A percentile compares a stretch with the other conserved stretches of the same genome.
Evolutionary conservation across 2,113 vertebrate genomes (phyloP).

Genomic region (Mobula birostris): DNA sequence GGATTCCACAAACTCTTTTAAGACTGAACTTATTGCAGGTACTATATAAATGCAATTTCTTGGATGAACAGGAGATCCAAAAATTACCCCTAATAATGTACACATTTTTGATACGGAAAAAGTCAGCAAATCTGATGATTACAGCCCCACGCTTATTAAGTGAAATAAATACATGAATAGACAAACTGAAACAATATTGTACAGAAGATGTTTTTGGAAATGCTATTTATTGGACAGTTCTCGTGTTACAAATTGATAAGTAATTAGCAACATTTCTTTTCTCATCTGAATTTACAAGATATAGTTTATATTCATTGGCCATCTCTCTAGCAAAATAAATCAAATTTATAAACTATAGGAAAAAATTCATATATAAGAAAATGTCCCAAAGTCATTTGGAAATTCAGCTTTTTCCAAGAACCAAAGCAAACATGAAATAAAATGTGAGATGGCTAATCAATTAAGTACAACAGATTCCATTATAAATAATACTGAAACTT

Average conservation of each 20-base stretch:
- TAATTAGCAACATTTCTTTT: slow-evolving; percentile 27
- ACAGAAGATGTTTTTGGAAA: not conserved
- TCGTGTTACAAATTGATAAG: not conserved
- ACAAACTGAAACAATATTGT: not conserved
- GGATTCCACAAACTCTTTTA: no score
- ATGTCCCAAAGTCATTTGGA: slow-evolving; percentile 14
- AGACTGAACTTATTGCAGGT: not conserved
- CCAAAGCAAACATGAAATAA: not conserved
- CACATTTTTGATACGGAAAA: no score
- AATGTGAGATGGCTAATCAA: not conserved
- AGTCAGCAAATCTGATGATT: not conserved
- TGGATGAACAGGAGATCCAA: not conserved
- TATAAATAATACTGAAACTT: not conserved
- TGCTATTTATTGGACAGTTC: slow-evolving; percentile 22
- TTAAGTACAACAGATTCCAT: not conserved
- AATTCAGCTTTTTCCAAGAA: slow-evolving; percentile 6
- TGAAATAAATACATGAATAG: not conserved
- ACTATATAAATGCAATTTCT: not conserved
- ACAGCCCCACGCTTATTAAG: not conserved
- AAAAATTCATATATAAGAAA: not conserved
- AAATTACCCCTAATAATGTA: not conserved
- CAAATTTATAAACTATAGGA: slow-evolving; percentile 21
- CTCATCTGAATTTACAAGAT: not conserved
- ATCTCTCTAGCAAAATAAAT: slow-evolving; percentile 22
- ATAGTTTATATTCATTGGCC: slow-evolving; percentile 10